Evolutionary conservation across 2,888 invertebrate species (phyloP), one percentile per base, ranked within the genome.

Genomic region (Agrochola lota): DNA sequence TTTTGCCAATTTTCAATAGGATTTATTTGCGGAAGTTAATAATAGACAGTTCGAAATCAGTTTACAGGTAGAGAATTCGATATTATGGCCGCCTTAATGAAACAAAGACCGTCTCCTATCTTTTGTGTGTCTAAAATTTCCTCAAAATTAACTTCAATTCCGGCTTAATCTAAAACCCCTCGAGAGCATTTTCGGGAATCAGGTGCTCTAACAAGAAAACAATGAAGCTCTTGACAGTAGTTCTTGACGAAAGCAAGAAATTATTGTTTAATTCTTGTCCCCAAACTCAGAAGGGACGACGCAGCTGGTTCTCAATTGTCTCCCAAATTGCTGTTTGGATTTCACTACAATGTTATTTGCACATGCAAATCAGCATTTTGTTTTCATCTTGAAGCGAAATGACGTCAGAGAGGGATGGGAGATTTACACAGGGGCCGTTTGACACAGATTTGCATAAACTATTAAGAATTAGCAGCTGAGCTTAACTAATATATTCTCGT

Each of bases 281-380:
- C 89, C 84, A 81, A 87, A 87, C 82, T 86, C 71, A 80, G 80
- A 87, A 83, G 85, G 88, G 83, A 78, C 68, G 83, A 90, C 95
- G 89, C 96, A 96, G 94, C 96, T 96, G 96, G 91, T 88, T 84
- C 86, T 88, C 93, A 88, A 96, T 96, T 96, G 95, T 96, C 94
- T 92, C 88, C 93, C 90, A 94, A 96, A 96, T 96, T 96, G 93
- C 94, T 96, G 93, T 96, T 96, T 96, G 93, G 94, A 94, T 95
- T 95, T 94, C 95, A 93, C 95, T 95, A 95, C 94, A 93, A 89
- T 91, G 94, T 94, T 96, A 96, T 96, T 96, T 96, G 95, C 95
- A 94, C 95, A 96, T 96, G 96, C 95, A 96, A 96, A 96, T 96
- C 94, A 94, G 92, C 92, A 93, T 95, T 96, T 96, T 96, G 96